phyloP scores from a whole-genome alignment of 92 coral and sea anemone genomes.

The Actinostola sp. region DNA sequence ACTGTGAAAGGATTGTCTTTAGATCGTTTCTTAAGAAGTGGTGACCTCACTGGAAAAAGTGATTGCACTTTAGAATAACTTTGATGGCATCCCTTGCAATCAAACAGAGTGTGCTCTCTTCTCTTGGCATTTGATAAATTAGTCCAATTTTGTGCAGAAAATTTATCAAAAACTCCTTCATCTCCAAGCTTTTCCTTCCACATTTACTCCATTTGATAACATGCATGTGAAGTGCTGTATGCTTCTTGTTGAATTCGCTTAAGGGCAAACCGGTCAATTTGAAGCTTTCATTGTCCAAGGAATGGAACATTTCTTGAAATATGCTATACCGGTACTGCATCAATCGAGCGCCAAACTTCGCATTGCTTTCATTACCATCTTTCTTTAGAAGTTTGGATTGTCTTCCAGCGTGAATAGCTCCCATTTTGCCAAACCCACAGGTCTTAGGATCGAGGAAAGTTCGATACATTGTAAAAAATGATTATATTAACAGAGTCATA shows the following conservation, averaged over 20 bases:
- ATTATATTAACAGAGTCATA: no score
- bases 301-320: constrained; percentile 16
- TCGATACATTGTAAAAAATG: constrained; percentile 7
- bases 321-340: constrained; percentile 8
- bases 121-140: constrained; percentile 28
- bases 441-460: constrained; percentile 19
- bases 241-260: constrained; percentile 13
- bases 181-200: constrained; percentile 20
- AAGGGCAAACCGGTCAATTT: constrained; percentile 5
- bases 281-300: constrained; percentile 2
- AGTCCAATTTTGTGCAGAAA: constrained; percentile 34
- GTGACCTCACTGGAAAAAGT: constrained; percentile 36
- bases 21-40: constrained; percentile 22
- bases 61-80: constrained; percentile 31
- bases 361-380: constrained; percentile 20
- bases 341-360: constrained; percentile 18
- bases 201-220: constrained; percentile 25
- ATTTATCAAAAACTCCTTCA: constrained; percentile 16
- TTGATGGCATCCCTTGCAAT: constrained; percentile 48
- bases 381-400: background rate
- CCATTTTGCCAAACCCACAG: constrained; percentile 9
- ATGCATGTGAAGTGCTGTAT: constrained; percentile 3
- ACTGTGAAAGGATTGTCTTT: constrained; percentile 25
- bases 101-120: constrained; percentile 45
- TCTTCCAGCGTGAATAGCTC: background rate